These are phyloP conservation scores for Macropus fuliginosus DNA, from an alignment of 2,797 vertebrate species.

Conservation along the genomic window DNA sequence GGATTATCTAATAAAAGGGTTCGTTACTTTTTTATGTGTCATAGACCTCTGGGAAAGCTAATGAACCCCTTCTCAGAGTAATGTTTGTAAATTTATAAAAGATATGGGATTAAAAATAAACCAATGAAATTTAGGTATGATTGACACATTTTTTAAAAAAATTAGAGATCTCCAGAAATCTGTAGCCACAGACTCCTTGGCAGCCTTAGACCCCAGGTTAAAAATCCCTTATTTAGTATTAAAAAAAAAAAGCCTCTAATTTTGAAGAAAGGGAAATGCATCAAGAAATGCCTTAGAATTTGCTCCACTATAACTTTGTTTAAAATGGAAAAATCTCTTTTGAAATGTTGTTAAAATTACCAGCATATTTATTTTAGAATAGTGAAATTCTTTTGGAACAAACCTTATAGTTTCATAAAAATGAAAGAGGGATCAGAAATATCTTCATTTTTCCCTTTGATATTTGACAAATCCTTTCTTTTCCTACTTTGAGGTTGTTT, in stretches of 20 bases:
- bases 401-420: neutral
- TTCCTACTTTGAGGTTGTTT: neutral
- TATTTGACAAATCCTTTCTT: neutral
- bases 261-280: neutral
- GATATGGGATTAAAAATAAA: no score
- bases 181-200: neutral
- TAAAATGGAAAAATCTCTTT: neutral
- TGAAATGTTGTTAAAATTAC: neutral
- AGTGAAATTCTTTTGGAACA: neutral
- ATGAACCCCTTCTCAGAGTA: no score
- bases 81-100: no score
- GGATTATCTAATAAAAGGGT: no score
- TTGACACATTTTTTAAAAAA: no score
- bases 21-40: no score
- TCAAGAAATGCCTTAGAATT: neutral
- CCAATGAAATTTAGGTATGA: no score
- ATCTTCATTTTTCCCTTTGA: neutral
- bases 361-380: neutral
- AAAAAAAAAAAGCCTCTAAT: neutral
- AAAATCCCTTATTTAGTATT: neutral
- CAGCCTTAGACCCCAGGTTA: neutral
- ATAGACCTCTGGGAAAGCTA: no score
- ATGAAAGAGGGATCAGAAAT: neutral
- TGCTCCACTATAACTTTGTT: neutral
- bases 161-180: neutral